Conservation (phyloP, 2,797 vertebrate genomes). For the Artibeus lituratus region DNA sequence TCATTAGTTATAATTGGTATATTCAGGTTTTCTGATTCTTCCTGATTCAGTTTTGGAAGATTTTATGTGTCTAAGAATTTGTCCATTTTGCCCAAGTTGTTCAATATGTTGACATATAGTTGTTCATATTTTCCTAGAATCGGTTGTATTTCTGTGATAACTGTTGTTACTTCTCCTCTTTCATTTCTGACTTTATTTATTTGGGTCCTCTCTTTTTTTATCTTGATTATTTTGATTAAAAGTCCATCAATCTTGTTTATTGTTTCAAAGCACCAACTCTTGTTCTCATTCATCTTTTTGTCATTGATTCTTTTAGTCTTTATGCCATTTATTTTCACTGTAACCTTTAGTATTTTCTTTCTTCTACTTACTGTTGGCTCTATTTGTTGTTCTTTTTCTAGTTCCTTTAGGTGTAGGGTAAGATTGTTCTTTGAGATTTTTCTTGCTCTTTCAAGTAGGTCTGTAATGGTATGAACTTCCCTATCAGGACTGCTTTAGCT, state of each 20-base stretch:
- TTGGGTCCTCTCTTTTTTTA: neutral
- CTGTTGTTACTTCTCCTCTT: neutral
- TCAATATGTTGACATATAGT: neutral
- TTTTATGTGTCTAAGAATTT: too few relatives aligned
- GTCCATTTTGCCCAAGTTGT: neutral
- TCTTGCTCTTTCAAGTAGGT: neutral
- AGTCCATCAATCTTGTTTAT: neutral
- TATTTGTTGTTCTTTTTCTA: neutral
- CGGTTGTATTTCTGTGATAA: neutral
- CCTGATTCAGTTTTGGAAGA: neutral
- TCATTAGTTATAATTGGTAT: neutral
- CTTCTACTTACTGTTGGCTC: neutral
- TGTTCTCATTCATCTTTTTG: too few relatives aligned
- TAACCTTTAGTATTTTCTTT: neutral
- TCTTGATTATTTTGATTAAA: neutral
- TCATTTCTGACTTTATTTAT: neutral
- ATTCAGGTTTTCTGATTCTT: neutral
- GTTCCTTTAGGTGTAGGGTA: neutral
- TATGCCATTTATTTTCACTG: neutral
- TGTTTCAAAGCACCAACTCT: neutral
- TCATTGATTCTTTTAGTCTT: neutral
- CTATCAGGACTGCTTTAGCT: neutral
- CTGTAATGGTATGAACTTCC: neutral
- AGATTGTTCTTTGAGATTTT: neutral
- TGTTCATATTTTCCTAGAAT: neutral